Base-by-base conservation (phyloP, 2,888 invertebrate genomes). In the Lacanobia wlatinum region DNA sequence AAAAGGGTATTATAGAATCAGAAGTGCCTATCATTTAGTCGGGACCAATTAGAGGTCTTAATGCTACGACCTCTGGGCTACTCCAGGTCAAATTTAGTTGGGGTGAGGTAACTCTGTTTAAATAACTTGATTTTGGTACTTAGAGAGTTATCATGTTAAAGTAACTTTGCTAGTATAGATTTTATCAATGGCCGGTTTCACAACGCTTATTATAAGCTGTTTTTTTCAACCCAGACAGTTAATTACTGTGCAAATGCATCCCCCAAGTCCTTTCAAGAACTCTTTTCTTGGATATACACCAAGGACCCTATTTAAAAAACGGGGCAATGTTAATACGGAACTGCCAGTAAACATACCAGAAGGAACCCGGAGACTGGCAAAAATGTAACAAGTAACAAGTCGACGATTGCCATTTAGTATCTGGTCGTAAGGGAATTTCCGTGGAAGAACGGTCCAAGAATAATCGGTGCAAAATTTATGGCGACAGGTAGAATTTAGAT, bases 1-100 rank as follows among this genome's bases (percentile, higher is more conserved):
- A 28, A 65, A 63, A 28, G 14, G 52, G 58, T 76, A 63, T 73
- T 73, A 62, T 58, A 71, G 60, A 63, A 68, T 48, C 46, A 40
- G 50, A 61, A 59, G 53, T 28, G 40, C 56, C 62, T 63, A 28
- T 50, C 60, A 71, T 40, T 78, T 62, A 34, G 12, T 53, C 21
- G 50, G 68, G 12, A 38, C 58, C 80, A 85, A 85, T 83, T 76
- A 83, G 70, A 66, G 60, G 60, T 59, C 52, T 74, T 67, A 71
- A 64, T 55, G 53, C 34, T n/a, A 38, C 53, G 38, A 52, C 65
- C 65, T 58, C 12, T 28, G 38, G 46, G 28, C 40, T 48, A 64
- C 67, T 79, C 53, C 16, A 68, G 53, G 52, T 61, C 55, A 68
- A 83, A 78, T 58, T 56, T 50, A 72, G 48, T 58, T 28, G 60